Base-by-base conservation (phyloP, 1,140 invertebrate genomes). In the Aphelinus atriplicis region DNA sequence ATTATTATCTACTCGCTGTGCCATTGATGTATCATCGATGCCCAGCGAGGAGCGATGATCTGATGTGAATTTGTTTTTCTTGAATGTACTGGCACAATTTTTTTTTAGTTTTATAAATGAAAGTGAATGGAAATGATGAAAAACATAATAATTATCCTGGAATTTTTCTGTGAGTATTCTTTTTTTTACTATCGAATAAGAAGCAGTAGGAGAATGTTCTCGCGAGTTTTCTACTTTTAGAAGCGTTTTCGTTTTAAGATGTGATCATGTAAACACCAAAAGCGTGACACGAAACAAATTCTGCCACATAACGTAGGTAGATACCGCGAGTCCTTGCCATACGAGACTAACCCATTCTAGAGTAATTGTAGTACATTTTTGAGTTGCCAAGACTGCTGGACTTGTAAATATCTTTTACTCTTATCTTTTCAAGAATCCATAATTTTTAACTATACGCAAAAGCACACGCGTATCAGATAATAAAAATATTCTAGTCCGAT, bases 341-440 rank as follows among this genome's bases (percentile, higher is more conserved):
- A 78, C 66, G 74, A 78, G 71, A 76, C 77, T 76, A 73, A 77
- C 65, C 53, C 58, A 64, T 60, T 9, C 50, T 77, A 73, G 48
- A 66, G 58, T 77, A 73, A 73, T 61, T 67, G 69, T 77, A 65
- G 66, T 73, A 63, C 61, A 66, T 55, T 71, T 71, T 75, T 77
- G 74, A 78, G 71, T 79, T 75, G 75, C 73, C 45, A 81, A 81
- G 80, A 81, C 79, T 79, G 78, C 71, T 80, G 77, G 71, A 81
- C 55, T 75, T 76, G 69, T 76, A 73, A 71, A 73, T 72, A 77
- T 79, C 74, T 77, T 78, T 77, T 71, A 79, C 77, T 81, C 64
- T 73, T 80, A 65, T 66, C 55, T 57, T 58, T 70, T 51, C 68
- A 55, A 77, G 47, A 69, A 10, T 71, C 64, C 68, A 26, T 78